Percentiles rank a stretch among this genome's conserved stretches.
phyloP scores from a whole-genome alignment of 2,888 invertebrate genomes.

The Archips crataeganus region DNA sequence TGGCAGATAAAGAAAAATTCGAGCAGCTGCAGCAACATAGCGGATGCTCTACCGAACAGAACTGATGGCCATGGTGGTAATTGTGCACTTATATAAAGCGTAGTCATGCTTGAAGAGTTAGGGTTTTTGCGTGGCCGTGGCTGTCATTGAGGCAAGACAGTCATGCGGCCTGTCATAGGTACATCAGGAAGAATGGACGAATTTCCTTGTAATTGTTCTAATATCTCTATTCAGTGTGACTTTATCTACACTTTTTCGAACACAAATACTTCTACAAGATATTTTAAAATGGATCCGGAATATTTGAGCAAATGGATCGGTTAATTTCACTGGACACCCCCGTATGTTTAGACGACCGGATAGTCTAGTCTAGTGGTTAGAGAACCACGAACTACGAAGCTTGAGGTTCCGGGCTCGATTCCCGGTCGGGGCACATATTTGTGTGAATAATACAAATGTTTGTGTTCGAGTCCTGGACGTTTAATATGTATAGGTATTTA shows the following conservation, averaged over 20 bases:
- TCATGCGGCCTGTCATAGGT: constrained; percentile 54
- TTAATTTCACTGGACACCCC: too few relatives aligned
- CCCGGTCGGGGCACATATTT: too few relatives aligned
- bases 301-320: too few relatives aligned
- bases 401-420: too few relatives aligned
- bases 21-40: constrained; percentile 61
- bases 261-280: background rate
- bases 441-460: too few relatives aligned
- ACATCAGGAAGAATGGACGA: constrained; percentile 56
- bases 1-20: constrained; percentile 55
- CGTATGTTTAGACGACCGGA: too few relatives aligned
- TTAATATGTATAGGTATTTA: too few relatives aligned
- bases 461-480: too few relatives aligned
- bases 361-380: too few relatives aligned
- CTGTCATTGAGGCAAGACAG: constrained; percentile 66
- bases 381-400: too few relatives aligned
- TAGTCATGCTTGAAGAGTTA: constrained; percentile 71
- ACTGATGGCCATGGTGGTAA: constrained; percentile 71
- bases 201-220: constrained; percentile 52
- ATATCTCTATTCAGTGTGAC: constrained; percentile 11
- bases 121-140: constrained; percentile 74
- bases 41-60: constrained; percentile 54
- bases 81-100: constrained; percentile 74
- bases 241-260: background rate
- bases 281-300: background rate